A percentile compares a stretch with the other conserved stretches of the same genome.
Evolutionary conservation across 2,888 invertebrate genomes (phyloP).

Genomic region (Lamproptera curius): DNA sequence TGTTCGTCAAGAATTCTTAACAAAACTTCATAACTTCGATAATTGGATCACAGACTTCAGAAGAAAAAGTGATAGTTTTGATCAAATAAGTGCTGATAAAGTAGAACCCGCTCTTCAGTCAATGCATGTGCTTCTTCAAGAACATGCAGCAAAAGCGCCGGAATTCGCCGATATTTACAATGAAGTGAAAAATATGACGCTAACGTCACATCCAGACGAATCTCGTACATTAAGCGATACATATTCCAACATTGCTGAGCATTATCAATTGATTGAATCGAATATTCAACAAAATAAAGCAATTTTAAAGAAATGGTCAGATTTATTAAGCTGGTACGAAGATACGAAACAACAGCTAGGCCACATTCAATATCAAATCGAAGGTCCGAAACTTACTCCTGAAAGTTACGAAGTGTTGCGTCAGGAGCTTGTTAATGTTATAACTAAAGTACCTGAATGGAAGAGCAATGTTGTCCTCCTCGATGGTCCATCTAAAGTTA

Average conservation of each 20-base stretch:
- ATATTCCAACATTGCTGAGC: constrained; percentile 85
- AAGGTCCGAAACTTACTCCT: constrained; percentile 84
- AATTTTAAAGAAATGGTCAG: constrained; percentile 89
- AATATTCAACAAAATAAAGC: constrained; percentile 86
- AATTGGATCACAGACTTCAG: constrained; percentile 88
- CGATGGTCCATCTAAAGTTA: constrained; percentile 82
- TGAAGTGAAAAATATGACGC: constrained; percentile 88
- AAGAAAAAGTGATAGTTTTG: constrained; percentile 85
- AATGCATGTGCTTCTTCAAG: constrained; percentile 88
- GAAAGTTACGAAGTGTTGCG: constrained; percentile 84
- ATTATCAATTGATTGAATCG: constrained; percentile 87
- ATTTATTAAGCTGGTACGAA: constrained; percentile 88
- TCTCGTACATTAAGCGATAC: constrained; percentile 84
- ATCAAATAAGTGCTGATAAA: constrained; percentile 89
- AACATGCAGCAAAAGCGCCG: constrained; percentile 90
- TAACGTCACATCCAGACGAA: constrained; percentile 85
- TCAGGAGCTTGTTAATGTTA: constrained; percentile 83
- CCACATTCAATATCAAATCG: constrained; percentile 88
- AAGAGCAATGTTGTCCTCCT: constrained; percentile 82
- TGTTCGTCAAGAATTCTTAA: constrained; percentile 89
- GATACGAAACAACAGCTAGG: constrained; percentile 88
- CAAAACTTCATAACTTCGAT: constrained; percentile 86
- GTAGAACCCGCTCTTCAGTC: constrained; percentile 88
- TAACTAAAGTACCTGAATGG: constrained; percentile 83
- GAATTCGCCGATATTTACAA: constrained; percentile 87